These are phyloP conservation scores for Nineta flava DNA, from an alignment of 2,888 invertebrate genomes.

Conservation along the genomic window DNA sequence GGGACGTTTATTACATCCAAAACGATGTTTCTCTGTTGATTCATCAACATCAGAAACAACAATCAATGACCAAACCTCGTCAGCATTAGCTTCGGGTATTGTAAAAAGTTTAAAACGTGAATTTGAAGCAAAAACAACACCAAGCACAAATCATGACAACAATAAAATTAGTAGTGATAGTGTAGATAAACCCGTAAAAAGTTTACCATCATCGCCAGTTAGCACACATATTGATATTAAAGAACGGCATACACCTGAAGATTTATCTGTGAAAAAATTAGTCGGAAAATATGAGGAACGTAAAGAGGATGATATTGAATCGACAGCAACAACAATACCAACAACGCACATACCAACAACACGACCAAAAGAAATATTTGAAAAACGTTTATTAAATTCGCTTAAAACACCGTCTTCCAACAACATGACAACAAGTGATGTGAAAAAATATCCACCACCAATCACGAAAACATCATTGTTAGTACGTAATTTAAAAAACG, in stretches of 20 bases:
- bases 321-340: conserved; percentile 4
- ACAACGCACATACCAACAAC: conserved; percentile 4
- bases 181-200: conserved; percentile 25
- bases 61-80: conserved; percentile 12
- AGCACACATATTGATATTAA: conserved; percentile 32
- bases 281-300: conserved; percentile 58
- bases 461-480: conserved; percentile 17
- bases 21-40: conserved; percentile 23
- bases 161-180: conserved; percentile 13
- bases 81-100: conserved; percentile 37
- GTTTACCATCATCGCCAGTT: conserved; percentile 47
- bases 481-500: conserved; percentile 17
- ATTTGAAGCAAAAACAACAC: conserved; percentile 60
- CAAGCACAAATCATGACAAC: conserved; percentile 21
- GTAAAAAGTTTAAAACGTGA: conserved; percentile 76
- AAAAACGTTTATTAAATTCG: conserved; percentile 2
- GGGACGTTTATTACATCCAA: conserved; percentile 11
- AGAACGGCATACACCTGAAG: conserved; percentile 30
- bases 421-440: conserved; percentile 11
- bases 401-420: conserved; percentile 11
- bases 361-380: conserved; percentile 10
- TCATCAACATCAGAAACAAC: conserved; percentile 24
- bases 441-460: conserved; percentile 17
- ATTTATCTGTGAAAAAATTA: conserved; percentile 55
- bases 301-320: conserved; percentile 5